A percentile compares a stretch with the other conserved stretches of the same genome.
These are phyloP conservation scores for Lagopus muta DNA, from an alignment of 2,113 vertebrate genomes.

Conservation along the genomic window DNA sequence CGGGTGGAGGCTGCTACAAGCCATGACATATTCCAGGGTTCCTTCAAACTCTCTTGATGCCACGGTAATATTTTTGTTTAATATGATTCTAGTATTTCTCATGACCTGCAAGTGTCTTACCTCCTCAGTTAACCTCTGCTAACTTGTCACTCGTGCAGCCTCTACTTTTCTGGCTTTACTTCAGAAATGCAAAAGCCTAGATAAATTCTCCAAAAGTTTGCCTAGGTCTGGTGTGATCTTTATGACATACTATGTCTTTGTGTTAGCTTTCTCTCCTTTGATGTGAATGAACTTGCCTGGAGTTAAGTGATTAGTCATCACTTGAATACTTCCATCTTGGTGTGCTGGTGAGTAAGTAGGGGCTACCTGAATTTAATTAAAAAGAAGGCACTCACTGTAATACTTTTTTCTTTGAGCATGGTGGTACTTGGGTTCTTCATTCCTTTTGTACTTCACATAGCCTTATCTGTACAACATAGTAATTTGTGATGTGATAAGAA, in stretches of 20 bases:
- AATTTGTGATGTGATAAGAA: background rate
- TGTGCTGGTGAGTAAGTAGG: conserved; percentile 10
- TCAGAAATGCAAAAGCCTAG: background rate
- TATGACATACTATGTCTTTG: background rate
- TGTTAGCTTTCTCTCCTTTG: conserved; percentile 35
- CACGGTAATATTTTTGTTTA: conserved; percentile 1
- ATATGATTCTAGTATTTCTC: background rate
- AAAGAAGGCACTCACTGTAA: background rate
- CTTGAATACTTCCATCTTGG: conserved; percentile 13
- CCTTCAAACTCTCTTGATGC: background rate
- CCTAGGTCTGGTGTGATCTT: background rate
- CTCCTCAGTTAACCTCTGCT: background rate
- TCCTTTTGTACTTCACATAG: background rate
- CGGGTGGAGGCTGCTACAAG: conserved; percentile 23
- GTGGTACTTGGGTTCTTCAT: background rate
- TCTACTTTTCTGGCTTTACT: background rate
- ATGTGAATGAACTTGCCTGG: conserved; percentile 52
- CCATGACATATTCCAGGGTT: conserved; percentile 3
- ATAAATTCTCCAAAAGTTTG: background rate
- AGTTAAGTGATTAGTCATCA: conserved; percentile 39
- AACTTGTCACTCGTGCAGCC: background rate
- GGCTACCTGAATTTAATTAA: background rate
- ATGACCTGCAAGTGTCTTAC: background rate
- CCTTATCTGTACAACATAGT: background rate
- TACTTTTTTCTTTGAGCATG: background rate